Percentiles rank a stretch among this genome's conserved stretches.
phyloP scores from a whole-genome alignment of 2,888 invertebrate species.

The Spodoptera littoralis region DNA sequence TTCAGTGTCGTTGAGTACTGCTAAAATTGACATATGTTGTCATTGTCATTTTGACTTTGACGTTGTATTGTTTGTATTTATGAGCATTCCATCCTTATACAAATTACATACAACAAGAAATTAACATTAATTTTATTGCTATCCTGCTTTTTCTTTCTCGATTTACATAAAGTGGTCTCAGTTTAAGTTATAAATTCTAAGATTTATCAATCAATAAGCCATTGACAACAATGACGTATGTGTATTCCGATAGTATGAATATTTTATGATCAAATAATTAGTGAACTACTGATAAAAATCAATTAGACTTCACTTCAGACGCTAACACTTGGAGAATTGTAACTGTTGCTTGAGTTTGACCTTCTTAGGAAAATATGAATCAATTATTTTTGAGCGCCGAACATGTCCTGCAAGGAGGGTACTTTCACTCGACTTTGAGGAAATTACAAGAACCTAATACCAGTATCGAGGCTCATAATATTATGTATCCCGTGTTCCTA shows the following conservation, averaged over 20 bases:
- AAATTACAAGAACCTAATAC: conserved; percentile 94
- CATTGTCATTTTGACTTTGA: conserved; percentile 9
- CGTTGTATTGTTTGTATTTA: conserved; percentile 10
- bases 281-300: conserved; percentile 15
- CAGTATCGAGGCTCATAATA: conserved; percentile 92
- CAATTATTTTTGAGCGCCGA: conserved; percentile 82
- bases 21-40: conserved; percentile 2
- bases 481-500: conserved; percentile 96
- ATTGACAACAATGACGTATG: conserved; percentile 25
- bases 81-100: conserved; percentile 8
- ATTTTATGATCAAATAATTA: conserved; percentile 11
- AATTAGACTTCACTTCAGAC: not conserved
- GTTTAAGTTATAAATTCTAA: conserved; percentile 8
- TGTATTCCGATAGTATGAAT: conserved; percentile 12
- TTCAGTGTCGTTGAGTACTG: not conserved
- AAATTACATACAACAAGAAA: not conserved
- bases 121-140: conserved; percentile 12
- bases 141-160: conserved; percentile 12
- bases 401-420: conserved; percentile 94
- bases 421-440: conserved; percentile 95
- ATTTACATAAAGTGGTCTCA: conserved; percentile 19
- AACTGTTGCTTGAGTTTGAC: not conserved
- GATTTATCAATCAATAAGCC: conserved; percentile 2
- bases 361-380: conserved; percentile 65
- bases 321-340: not conserved